Evolutionary conservation across 2,888 invertebrate genomes (phyloP).

Genomic region (Odontothrips loti): DNA sequence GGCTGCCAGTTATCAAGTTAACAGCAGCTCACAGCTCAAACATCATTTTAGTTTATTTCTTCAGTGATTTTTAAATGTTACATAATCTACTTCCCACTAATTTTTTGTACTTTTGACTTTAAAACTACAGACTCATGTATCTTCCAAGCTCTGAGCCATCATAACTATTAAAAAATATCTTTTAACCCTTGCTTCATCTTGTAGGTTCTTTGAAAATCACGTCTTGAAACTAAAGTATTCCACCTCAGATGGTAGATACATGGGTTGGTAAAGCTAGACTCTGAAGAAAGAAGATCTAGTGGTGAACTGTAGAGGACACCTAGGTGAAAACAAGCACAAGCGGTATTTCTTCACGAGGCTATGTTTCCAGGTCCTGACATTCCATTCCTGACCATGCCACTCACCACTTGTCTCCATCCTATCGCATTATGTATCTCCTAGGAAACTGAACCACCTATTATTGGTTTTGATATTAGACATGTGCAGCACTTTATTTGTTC

Average conservation of each 20-base stretch:
- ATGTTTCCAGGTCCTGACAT: conserved; percentile 16
- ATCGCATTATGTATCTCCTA: neutral
- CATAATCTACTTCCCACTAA: too few relatives aligned
- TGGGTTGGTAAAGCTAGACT: neutral
- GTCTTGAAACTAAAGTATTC: too few relatives aligned
- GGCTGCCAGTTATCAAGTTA: too few relatives aligned
- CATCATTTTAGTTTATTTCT: too few relatives aligned
- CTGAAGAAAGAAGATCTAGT: conserved; percentile 6
- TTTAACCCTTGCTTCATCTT: too few relatives aligned
- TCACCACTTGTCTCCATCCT: neutral
- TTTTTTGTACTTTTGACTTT: neutral
- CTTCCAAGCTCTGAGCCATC: neutral
- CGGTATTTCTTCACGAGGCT: neutral
- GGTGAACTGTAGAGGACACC: neutral
- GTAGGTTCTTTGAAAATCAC: neutral
- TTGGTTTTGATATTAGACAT: neutral
- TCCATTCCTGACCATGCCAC: conserved; percentile 18
- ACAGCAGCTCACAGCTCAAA: too few relatives aligned
- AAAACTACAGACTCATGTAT: neutral
- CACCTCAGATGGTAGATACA: neutral
- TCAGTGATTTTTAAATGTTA: too few relatives aligned
- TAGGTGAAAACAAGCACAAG: neutral
- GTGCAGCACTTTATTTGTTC: neutral
- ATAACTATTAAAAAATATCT: neutral
- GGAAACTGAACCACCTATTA: neutral